phyloP scores from a whole-genome alignment of 2,113 vertebrate genomes.

The Podarcis cretensis region DNA sequence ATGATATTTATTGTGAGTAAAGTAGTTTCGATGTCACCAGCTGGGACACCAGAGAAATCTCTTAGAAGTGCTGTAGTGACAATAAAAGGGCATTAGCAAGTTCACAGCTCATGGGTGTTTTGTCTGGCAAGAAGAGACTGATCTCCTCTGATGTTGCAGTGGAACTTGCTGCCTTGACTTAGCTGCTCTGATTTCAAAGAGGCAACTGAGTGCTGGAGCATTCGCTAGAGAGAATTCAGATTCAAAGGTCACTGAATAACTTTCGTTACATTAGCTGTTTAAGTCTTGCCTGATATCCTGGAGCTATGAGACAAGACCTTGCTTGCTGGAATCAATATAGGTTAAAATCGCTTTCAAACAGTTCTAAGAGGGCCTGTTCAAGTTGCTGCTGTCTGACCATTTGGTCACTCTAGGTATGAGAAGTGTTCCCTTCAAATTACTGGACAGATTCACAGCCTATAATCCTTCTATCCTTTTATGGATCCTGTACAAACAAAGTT shows the following conservation, averaged over 20 bases:
- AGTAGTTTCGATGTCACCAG: background rate
- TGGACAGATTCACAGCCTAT: background rate
- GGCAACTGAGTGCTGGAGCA: background rate
- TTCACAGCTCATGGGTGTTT: background rate
- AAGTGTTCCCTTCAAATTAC: background rate
- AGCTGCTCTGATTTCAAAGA: background rate
- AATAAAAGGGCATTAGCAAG: background rate
- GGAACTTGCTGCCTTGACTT: background rate
- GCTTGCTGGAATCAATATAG: background rate
- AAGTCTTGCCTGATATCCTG: background rate
- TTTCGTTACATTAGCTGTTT: no score
- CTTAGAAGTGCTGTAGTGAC: background rate
- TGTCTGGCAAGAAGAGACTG: background rate
- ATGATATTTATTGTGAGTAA: background rate
- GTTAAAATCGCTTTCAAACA: background rate
- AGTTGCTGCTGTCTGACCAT: conserved; percentile 11
- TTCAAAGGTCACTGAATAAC: background rate
- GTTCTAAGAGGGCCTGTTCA: background rate
- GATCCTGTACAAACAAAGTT: no score
- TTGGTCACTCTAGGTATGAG: background rate
- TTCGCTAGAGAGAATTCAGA: background rate
- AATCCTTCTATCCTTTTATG: background rate
- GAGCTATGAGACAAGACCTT: background rate
- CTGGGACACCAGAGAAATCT: background rate
- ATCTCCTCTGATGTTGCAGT: background rate